Conservation (phyloP, 2,888 invertebrate genomes). For the Busseola fusca region DNA sequence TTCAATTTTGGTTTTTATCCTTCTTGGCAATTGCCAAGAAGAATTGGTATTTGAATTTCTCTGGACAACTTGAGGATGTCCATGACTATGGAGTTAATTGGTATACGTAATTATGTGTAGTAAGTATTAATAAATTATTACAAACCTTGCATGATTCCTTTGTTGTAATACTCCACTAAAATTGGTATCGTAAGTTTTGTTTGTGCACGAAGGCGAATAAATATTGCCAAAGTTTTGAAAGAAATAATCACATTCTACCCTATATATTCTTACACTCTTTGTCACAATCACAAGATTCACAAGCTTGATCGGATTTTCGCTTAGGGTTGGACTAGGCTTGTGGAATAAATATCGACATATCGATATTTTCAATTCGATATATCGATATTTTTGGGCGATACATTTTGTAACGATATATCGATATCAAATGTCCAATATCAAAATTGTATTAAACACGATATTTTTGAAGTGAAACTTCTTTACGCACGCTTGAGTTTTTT, state of each 20-base stretch:
- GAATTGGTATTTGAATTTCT: too few relatives aligned
- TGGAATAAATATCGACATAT: too few relatives aligned
- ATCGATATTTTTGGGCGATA: too few relatives aligned
- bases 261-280: too few relatives aligned
- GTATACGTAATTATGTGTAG: background rate
- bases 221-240: background rate
- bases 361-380: too few relatives aligned
- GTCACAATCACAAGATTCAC: too few relatives aligned
- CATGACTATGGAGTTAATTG: background rate
- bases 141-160: slow-evolving; percentile 41
- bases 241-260: background rate
- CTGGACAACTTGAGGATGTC: background rate
- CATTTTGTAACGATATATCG: too few relatives aligned
- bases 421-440: too few relatives aligned
- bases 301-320: background rate
- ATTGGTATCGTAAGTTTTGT: slow-evolving; percentile 4
- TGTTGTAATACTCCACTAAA: background rate
- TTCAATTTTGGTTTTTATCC: background rate
- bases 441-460: too few relatives aligned
- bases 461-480: too few relatives aligned
- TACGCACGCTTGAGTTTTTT: too few relatives aligned
- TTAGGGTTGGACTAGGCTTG: background rate
- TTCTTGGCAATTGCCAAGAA: too few relatives aligned
- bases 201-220: background rate
- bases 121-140: slow-evolving; percentile 6